Evolutionary conservation across 2,888 invertebrate genomes (phyloP).

Genomic region (Caenorhabditis sp.): DNA sequence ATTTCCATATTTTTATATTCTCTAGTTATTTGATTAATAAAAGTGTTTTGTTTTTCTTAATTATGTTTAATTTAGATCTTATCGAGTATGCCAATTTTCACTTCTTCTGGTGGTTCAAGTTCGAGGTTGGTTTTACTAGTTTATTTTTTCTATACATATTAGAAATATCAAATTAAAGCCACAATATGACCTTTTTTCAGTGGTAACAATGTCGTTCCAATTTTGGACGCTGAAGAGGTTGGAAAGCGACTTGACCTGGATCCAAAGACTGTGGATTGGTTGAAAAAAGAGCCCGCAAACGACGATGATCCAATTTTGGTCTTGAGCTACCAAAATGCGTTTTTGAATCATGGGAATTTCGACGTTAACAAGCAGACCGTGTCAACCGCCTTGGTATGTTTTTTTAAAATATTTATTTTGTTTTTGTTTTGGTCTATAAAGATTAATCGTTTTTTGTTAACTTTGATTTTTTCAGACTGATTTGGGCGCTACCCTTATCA

Average conservation of each 20-base stretch:
- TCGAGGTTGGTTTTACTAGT: neutral
- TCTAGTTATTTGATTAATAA: neutral
- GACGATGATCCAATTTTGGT: neutral
- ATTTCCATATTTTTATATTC: constrained; percentile 23
- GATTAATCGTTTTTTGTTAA: neutral
- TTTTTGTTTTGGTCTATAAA: neutral
- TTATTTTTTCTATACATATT: neutral
- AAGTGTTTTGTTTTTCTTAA: neutral
- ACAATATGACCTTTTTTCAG: neutral
- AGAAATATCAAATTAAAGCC: neutral
- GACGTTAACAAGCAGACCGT: neutral
- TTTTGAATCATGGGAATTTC: neutral
- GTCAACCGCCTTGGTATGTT: neutral
- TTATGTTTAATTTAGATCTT: neutral
- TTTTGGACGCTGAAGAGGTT: neutral
- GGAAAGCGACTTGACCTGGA: neutral
- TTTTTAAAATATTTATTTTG: neutral
- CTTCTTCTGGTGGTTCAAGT: neutral
- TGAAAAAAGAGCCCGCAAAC: neutral
- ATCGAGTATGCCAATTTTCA: neutral
- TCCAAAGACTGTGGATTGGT: neutral
- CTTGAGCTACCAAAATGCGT: neutral
- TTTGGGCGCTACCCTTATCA: neutral
- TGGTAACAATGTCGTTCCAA: neutral
- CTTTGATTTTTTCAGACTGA: neutral